Percentiles rank a stretch among this genome's conserved stretches.
Conservation (phyloP, 2,113 vertebrate species). For the Turdus rufiventris region DNA sequence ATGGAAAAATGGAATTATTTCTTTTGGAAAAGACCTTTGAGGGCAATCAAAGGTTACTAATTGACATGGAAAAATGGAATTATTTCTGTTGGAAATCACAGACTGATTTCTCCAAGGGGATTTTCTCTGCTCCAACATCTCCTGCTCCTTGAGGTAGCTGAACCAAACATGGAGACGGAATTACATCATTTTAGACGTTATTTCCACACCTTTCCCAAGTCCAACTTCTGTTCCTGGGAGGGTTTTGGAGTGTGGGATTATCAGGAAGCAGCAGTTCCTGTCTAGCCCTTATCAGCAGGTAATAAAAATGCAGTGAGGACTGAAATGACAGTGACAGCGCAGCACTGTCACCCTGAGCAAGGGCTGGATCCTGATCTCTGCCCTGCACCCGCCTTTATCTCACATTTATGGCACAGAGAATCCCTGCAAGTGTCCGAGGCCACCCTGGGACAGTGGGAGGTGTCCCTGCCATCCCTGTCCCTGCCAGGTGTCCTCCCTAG, state of each 20-base stretch:
- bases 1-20: no score
- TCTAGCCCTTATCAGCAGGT: neutral
- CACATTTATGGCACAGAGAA: neutral
- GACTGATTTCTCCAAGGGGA: neutral
- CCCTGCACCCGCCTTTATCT: rapidly evolving
- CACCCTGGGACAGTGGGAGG: neutral
- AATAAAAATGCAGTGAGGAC: neutral
- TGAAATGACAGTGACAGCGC: rapidly evolving
- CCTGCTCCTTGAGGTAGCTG: neutral
- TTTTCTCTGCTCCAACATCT: neutral
- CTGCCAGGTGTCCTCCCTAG: no score
- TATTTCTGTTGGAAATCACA: neutral
- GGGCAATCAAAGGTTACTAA: no score
- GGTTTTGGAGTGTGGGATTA: rapidly evolving
- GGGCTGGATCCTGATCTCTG: neutral
- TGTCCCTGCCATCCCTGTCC: neutral
- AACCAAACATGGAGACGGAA: neutral
- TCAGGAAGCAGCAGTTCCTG: neutral
- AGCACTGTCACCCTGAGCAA: rapidly evolving
- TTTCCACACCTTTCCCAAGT: neutral
- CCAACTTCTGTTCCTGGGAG: neutral
- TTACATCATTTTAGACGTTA: neutral
- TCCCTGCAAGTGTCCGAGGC: neutral
- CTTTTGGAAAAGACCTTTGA: no score
- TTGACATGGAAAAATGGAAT: no score